Conservation (phyloP, 2,113 vertebrate species). For the Abramis brama region DNA sequence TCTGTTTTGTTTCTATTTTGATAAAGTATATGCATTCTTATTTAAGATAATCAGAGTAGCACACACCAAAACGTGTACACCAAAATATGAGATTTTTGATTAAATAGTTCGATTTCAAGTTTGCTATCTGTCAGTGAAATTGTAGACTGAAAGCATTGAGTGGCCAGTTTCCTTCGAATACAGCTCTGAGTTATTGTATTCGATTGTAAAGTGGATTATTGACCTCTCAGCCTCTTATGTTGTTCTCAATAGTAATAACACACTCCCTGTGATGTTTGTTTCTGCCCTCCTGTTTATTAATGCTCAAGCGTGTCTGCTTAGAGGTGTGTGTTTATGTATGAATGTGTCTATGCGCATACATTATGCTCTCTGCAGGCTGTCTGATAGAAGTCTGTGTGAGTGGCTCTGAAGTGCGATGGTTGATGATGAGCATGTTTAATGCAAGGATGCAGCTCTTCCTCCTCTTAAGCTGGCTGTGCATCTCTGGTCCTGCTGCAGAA, state of each 20-base stretch:
- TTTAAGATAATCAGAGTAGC: background rate
- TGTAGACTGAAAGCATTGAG: background rate
- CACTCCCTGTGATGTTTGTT: slow-evolving; percentile 32
- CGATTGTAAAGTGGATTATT: slow-evolving; percentile 3
- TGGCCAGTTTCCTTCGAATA: background rate
- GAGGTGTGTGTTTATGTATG: slow-evolving; percentile 23
- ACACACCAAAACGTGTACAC: background rate
- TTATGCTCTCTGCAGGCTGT: slow-evolving; percentile 25
- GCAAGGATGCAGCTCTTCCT: slow-evolving; percentile 24
- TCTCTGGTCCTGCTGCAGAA: slow-evolving; percentile 19
- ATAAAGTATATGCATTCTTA: background rate
- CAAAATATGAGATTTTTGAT: background rate
- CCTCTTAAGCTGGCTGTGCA: slow-evolving; percentile 13
- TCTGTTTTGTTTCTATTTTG: background rate
- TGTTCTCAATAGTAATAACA: background rate
- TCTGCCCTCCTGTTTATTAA: slow-evolving; percentile 29
- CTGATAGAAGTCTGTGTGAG: slow-evolving; percentile 41
- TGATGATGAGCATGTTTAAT: slow-evolving; percentile 52
- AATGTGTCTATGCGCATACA: slow-evolving; percentile 16
- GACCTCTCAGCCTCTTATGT: background rate
- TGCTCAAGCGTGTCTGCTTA: slow-evolving; percentile 31
- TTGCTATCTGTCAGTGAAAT: background rate
- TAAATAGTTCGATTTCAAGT: background rate
- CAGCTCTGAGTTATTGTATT: background rate
- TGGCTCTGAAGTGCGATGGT: slow-evolving; percentile 43